Base-by-base conservation (phyloP, 1,140 invertebrate genomes). In the Zaprionus taronus region DNA sequence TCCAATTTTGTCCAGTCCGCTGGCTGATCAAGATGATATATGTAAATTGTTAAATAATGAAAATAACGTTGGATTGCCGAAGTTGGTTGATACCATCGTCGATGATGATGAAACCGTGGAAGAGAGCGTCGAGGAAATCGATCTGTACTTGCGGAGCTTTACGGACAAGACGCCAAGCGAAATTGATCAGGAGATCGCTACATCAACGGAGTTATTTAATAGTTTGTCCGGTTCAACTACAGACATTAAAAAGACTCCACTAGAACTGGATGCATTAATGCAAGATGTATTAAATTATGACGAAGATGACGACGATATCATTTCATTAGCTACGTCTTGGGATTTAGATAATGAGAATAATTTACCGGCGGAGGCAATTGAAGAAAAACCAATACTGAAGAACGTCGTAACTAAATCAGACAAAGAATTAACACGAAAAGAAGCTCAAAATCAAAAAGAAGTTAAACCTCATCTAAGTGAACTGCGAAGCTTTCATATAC, bases 251-350 rank as follows among this genome's bases (percentile, higher is more conserved):
- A 63, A 75, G 12, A 58, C 73, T 0, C 53, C 76, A 2, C 36
- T 89, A 2, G 47, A 72, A 5, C 5, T 67, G 7, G 67, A 62
- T 6, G 14, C 44, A 5, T 20, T 24, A 4, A 26, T 47, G 4
- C 38, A 81, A 14, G 66, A 69, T 47, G 53, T 31, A 11, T 38
- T 89, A 0, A 68, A 78, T 57, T 85, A 71, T 64, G 76, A 72
- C n/a, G 66, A 74, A 11, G 70, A 66, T 0, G 63, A 75, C n/a
- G 53, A 65, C 14, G 85, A 90, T 68, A 44, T 65, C 0, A 36
- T 90, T 5, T 82, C 86, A 7, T 58, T 90, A 22, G 55, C 60
- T 2, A 61, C 79, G 7, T 82, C 81, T 2, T 90, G 76, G 55
- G 51, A 80, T 26, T 72, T 56, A 2, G 70, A 80, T 12, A 77